These are phyloP conservation scores for Thunnus maccoyii DNA, from an alignment of 2,113 vertebrate species.

Conservation along the genomic window DNA sequence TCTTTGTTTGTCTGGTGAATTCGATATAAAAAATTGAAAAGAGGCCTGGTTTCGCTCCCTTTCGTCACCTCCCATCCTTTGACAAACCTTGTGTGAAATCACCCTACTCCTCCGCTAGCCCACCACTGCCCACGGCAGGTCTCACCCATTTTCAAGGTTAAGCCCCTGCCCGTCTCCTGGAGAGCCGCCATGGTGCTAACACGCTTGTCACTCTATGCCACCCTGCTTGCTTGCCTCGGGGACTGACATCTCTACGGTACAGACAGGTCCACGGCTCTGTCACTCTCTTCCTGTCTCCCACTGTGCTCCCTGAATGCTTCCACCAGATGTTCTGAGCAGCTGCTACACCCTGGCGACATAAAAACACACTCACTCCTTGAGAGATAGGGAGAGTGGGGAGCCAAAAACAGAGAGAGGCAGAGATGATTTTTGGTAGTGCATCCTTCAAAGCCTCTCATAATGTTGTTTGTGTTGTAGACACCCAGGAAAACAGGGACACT, in stretches of 20 bases:
- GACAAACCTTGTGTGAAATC: constrained; percentile 51
- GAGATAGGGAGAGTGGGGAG: constrained; percentile 7
- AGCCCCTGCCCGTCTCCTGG: constrained; percentile 48
- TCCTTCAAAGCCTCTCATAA: constrained; percentile 42
- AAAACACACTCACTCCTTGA: constrained; percentile 52
- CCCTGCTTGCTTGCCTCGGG: constrained; percentile 46
- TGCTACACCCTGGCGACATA: constrained; percentile 60
- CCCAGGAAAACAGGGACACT: constrained; percentile 51
- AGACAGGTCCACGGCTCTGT: constrained; percentile 58
- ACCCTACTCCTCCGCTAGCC: background rate
- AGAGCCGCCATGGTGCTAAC: constrained; percentile 55
- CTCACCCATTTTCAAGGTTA: constrained; percentile 63
- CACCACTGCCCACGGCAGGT: constrained; percentile 22
- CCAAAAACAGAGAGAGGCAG: constrained; percentile 16
- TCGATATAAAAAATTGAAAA: constrained; percentile 18
- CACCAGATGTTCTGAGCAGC: constrained; percentile 80
- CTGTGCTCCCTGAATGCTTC: constrained; percentile 55
- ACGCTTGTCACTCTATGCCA: constrained; percentile 57
- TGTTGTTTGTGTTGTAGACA: constrained; percentile 36
- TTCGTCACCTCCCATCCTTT: constrained; percentile 47
- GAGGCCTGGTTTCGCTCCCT: constrained; percentile 1
- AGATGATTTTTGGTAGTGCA: constrained; percentile 30
- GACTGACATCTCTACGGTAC: constrained; percentile 48
- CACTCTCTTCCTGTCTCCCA: constrained; percentile 58
- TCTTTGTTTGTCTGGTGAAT: constrained; percentile 30